These are phyloP conservation scores for Muntiacus muntjak DNA, from an alignment of 2,113 vertebrate genomes.

Conservation along the genomic window DNA sequence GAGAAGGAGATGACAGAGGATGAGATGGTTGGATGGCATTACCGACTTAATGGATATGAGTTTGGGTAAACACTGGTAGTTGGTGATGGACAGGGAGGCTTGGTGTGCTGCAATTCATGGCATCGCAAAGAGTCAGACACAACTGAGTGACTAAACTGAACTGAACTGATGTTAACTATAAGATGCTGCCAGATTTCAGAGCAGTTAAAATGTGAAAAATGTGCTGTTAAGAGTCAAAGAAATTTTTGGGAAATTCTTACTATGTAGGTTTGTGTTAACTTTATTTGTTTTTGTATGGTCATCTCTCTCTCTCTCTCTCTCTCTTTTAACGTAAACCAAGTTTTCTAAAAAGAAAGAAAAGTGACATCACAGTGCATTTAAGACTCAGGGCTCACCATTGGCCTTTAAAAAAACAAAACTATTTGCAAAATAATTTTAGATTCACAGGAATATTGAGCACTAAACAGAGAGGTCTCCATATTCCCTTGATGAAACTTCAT, in stretches of 20 bases:
- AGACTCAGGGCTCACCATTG: background rate
- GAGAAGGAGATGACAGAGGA: background rate
- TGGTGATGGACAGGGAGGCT: background rate
- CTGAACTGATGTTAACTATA: background rate
- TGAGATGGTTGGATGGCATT: background rate
- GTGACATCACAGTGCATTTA: rapidly evolving
- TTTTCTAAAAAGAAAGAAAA: background rate
- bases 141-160: background rate
- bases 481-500: background rate
- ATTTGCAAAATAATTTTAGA: background rate
- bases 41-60: background rate
- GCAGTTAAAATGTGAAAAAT: background rate
- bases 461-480: background rate
- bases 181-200: background rate
- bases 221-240: background rate
- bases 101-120: background rate
- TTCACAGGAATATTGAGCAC: background rate
- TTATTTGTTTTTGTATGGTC: background rate
- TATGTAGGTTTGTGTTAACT: background rate
- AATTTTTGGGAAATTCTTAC: background rate
- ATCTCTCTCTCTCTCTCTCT: too few relatives aligned
- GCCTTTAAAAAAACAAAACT: background rate
- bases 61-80: background rate
- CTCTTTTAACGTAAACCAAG: background rate
- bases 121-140: rapidly evolving